Evolutionary conservation across 2,888 invertebrate species (phyloP), one percentile per base, ranked within the genome.

Genomic region (Ptilodon capucinus): DNA sequence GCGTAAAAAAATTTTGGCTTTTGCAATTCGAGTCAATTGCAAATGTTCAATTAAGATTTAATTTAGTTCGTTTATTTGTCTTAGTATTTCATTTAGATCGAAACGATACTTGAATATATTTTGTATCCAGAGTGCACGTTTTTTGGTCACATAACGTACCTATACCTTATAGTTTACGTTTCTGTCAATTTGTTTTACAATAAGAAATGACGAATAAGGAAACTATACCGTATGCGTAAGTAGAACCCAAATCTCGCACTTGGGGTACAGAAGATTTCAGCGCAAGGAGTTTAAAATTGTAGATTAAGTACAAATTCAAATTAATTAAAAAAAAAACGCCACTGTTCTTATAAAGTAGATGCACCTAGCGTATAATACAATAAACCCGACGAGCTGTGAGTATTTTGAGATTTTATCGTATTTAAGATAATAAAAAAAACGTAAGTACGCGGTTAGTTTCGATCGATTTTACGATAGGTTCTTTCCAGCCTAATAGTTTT

Each of bases 321-420:
- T 86, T 87, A n/a, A 90, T 86, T 84, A 86, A 86, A 82, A 82
- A 66, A 83, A 66, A 62, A n/a, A n/a, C n/a, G 83, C 89, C 91
- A 91, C 91, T 91, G 89, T 91, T 91, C 90, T 90, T 84, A 87
- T 88, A 89, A 86, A 76, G 91, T 91, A 91, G 91, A 75, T 90
- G 90, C 91, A 91, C 91, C 84, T 91, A 91, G 90, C 83, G 84
- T 86, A 80, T 81, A 84, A 84, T 84, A 88, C 85, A 89, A 90
- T 90, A 89, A 90, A 89, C 84, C 90, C 86, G 88, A 91, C 76
- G 91, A 91, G 90, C 91, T 91, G 91, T 91, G 91, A 91, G 84
- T 84, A 88, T 89, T 91, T 88, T 89, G 91, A 91, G 90, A 90
- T 91, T 90, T 91, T 90, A 91, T 89, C 90, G 88, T 90, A 86